Evolutionary conservation across 2,888 invertebrate species (phyloP), one percentile per base, ranked within the genome.

Genomic region (Limnephilus lunatus): DNA sequence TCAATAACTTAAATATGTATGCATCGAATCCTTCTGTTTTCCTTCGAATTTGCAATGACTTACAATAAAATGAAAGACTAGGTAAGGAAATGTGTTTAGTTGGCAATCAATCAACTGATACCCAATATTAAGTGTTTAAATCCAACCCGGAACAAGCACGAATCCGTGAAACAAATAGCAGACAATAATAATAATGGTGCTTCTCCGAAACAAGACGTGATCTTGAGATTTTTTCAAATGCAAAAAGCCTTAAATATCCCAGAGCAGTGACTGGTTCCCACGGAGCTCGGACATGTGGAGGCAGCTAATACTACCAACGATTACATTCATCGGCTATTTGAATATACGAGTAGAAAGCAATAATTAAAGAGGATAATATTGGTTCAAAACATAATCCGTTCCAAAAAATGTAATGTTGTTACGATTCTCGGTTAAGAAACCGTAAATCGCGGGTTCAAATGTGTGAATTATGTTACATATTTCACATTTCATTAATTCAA

Each of bases 201-300:
- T 68, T n/a, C 68, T 68, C 25, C 68, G 68, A 68, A 68, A 68
- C 68, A 25, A 68, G 68, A 68, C 68, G 68, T 68, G 68, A 68
- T 68, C 68, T 68, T 68, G 68, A 68, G 68, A n/a, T 68, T 68
- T 68, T 68, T 68, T 68, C 68, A 68, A n/a, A 68, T 68, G 68
- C 68, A 68, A 68, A 68, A 68, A 25, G 68, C 68, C 68, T 68
- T 68, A 68, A n/a, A 68, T n/a, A 68, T 25, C 68, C 25, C 68
- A 25, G 68, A 68, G 68, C 68, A 68, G 68, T 68, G 68, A 68
- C n/a, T 68, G 68, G 68, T 68, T 68, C 68, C 9, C 68, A 68
- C 68, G 68, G 68, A 68, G 68, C 25, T 68, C 68, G 9, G 25
- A n/a, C 25, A 2, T 7, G 25, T 68, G 68, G 68, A 68, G 68